phyloP scores from a whole-genome alignment of 2,113 vertebrate species.

The Chionis minor region DNA sequence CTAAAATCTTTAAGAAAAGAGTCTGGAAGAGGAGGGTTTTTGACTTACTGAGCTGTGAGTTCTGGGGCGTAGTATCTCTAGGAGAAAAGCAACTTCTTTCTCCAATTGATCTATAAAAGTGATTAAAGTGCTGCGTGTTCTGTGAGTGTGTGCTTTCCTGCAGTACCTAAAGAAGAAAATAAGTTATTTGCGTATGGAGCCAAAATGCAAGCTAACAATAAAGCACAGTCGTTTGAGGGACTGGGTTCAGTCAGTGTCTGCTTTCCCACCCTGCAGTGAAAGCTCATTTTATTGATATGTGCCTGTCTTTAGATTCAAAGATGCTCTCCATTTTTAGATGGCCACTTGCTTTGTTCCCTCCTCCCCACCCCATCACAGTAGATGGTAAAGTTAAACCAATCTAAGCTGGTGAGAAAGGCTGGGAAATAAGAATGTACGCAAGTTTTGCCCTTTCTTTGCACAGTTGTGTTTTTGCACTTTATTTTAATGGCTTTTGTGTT shows the following conservation, averaged over 20 bases:
- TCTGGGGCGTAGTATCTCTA: not conserved
- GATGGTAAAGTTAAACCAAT: not conserved
- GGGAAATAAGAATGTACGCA: not conserved
- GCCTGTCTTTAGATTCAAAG: not conserved
- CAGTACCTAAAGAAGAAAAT: not conserved
- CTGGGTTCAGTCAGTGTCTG: not conserved
- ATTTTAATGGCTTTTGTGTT: not conserved
- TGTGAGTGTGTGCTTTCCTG: not conserved
- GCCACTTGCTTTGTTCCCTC: not conserved
- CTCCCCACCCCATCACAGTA: rapidly evolving
- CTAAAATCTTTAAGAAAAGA: not conserved
- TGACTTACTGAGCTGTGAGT: not conserved
- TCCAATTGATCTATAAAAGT: not conserved
- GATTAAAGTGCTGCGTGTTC: not conserved
- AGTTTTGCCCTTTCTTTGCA: not conserved
- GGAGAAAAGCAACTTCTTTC: not conserved
- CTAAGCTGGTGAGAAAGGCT: not conserved
- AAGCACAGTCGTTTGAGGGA: not conserved
- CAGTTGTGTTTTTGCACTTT: not conserved
- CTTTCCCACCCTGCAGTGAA: not conserved
- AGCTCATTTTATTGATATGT: not conserved
- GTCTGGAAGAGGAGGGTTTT: not conserved
- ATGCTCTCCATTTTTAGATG: not conserved
- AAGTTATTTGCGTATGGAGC: not conserved
- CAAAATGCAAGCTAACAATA: not conserved